Conservation (phyloP, 2,888 invertebrate species). For the Tenthredo amoena region DNA sequence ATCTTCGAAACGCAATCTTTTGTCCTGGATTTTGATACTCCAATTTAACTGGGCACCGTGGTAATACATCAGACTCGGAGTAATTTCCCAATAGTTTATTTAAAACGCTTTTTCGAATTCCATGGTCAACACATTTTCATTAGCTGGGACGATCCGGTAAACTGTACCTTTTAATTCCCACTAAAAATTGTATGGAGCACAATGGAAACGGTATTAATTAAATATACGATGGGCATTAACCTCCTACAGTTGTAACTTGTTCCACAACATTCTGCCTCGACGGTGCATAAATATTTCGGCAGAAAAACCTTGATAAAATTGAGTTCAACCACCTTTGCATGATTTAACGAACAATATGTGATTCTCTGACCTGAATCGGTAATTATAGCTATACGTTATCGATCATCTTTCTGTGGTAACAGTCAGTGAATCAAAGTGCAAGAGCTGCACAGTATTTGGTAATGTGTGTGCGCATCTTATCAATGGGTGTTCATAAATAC, state of each 20-base stretch:
- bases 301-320: neutral
- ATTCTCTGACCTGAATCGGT: slow-evolving; percentile 10
- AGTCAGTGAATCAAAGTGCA: neutral
- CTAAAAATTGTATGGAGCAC: neutral
- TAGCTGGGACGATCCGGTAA: neutral
- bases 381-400: neutral
- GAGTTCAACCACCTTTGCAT: neutral
- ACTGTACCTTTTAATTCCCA: slow-evolving; percentile 2
- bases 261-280: neutral
- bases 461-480: neutral
- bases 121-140: neutral
- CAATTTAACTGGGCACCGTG: neutral
- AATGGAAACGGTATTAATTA: neutral
- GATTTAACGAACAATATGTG: neutral
- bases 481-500: neutral
- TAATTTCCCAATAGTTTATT: neutral
- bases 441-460: neutral
- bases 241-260: slow-evolving; percentile 5
- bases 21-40: too few relatives aligned
- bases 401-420: neutral
- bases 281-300: neutral
- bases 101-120: neutral
- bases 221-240: neutral
- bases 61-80: neutral
- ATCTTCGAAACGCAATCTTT: too few relatives aligned